phyloP scores from a whole-genome alignment of 2,888 invertebrate species.

The Nysson spinosus region DNA sequence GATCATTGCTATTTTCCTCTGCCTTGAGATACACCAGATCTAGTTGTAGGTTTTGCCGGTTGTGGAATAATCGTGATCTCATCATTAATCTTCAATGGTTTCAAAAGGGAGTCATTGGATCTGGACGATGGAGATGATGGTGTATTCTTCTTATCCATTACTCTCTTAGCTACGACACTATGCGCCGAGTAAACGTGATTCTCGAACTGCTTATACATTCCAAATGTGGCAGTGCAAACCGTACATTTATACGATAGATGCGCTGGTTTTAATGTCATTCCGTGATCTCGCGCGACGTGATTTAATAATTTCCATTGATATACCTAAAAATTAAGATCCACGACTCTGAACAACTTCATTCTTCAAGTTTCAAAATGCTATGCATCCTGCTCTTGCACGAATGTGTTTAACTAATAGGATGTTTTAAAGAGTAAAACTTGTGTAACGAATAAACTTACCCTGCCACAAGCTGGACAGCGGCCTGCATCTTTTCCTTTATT shows the following conservation, averaged over 20 bases:
- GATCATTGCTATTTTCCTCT: constrained; percentile 76
- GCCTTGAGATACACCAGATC: constrained; percentile 69
- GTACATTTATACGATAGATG: constrained; percentile 97
- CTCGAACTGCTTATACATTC: constrained; percentile 96
- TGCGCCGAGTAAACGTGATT: constrained; percentile 96
- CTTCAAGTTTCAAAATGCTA: too few relatives aligned
- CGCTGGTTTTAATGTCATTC: constrained; percentile 93
- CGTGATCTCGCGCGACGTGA: constrained; percentile 95
- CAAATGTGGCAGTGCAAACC: constrained; percentile 95
- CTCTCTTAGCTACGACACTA: constrained; percentile 92
- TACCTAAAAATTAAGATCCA: constrained; percentile 80
- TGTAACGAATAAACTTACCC: constrained; percentile 80
- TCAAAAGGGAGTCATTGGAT: constrained; percentile 83
- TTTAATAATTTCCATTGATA: constrained; percentile 96
- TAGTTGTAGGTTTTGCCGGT: constrained; percentile 80
- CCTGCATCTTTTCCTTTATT: constrained; percentile 97
- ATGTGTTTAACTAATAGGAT: neutral
- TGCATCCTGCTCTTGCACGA: too few relatives aligned
- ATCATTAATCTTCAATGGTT: constrained; percentile 91
- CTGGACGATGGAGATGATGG: constrained; percentile 76
- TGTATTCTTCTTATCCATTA: constrained; percentile 87
- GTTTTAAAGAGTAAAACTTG: neutral
- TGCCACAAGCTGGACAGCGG: constrained; percentile 95
- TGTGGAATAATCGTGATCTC: constrained; percentile 94
- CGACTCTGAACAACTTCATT: constrained; percentile 28